Conservation (phyloP, 2,797 vertebrate genomes). For the Peromyscus attwateri region DNA sequence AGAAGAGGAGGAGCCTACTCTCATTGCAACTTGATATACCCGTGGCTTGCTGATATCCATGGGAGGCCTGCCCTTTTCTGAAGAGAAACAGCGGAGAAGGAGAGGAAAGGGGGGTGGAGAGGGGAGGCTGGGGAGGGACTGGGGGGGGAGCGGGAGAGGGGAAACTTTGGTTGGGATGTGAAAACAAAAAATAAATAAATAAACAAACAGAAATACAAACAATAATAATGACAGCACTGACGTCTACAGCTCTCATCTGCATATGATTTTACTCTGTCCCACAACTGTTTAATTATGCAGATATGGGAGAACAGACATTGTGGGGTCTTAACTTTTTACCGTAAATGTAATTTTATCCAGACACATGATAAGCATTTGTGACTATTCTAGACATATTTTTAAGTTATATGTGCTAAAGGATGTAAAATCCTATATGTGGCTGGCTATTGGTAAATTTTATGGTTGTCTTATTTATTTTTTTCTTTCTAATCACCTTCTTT, state of each 20-base stretch:
- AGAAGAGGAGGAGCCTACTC: not conserved
- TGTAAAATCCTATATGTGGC: not conserved
- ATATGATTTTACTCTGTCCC: not conserved
- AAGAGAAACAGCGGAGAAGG: not conserved
- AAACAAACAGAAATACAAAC: not conserved
- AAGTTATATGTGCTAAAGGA: not conserved
- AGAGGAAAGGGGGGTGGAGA: not conserved
- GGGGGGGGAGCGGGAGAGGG: fast-evolving
- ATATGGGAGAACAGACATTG: not conserved
- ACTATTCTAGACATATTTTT: not conserved
- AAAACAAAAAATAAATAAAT: not conserved
- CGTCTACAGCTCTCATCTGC: slow-evolving; percentile 4
- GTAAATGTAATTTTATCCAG: slow-evolving; percentile 36
- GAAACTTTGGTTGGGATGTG: not conserved
- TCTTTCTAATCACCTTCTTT: slow-evolving; percentile 2
- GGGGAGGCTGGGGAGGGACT: not conserved
- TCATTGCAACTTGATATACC: not conserved
- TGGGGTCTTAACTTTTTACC: not conserved
- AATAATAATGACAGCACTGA: not conserved
- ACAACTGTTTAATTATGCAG: not conserved
- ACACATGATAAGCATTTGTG: not conserved
- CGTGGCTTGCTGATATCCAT: not conserved
- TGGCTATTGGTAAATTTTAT: not conserved
- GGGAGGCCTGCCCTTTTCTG: not conserved
- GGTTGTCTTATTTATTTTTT: not conserved